Evolutionary conservation across 2,797 vertebrate genomes (phyloP), one percentile per base, ranked within the genome.

Genomic region (Hozukius guyotensis): DNA sequence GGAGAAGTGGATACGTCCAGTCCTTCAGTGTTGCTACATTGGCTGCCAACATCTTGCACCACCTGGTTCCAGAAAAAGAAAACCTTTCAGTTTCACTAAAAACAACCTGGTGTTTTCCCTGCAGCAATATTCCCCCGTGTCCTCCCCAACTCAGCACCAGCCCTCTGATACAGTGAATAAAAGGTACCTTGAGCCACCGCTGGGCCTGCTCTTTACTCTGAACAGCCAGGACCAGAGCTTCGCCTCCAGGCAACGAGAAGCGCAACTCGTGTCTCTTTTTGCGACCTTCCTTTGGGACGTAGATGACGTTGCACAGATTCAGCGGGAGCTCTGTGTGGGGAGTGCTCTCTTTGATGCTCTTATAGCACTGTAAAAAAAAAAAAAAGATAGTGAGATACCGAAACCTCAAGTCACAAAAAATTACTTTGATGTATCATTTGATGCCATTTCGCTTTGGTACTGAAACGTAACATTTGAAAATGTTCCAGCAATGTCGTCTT

Each of bases 151-250:
- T 74, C 38, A 74, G 24, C 61, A 32, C 9, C 18, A 34, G 27
- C 12, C 16, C 5, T 73, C 24, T 64, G 20, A 78, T 36, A 14
- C 1, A 29, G 27, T 24, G 29, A 69, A 63, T 31, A 14, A 53
- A 72, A 56, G 6, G 32, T 95, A 99, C 98, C 97, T 97, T 98
- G 78, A 99, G 96, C 99, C 99, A 99, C 84, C 97, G 96, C 85
- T 99, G 97, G 0, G 98, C 98, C 93, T 99, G 98, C 86, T 99
- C 98, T 88, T 96, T 97, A 94, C 97, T 99, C 94, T 99, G 98
- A 83, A 99, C 97, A 0, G 98, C 98, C 89, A 99, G 89, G 83
- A 99, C 97, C 74, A 99, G 94, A 0, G 97, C 96, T 87, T 99
- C 97, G 0, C 97, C 95, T 8, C 97, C 96, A 0, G 97, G 97